phyloP scores from a whole-genome alignment of 2,888 invertebrate species.

The Thelaira solivaga region DNA sequence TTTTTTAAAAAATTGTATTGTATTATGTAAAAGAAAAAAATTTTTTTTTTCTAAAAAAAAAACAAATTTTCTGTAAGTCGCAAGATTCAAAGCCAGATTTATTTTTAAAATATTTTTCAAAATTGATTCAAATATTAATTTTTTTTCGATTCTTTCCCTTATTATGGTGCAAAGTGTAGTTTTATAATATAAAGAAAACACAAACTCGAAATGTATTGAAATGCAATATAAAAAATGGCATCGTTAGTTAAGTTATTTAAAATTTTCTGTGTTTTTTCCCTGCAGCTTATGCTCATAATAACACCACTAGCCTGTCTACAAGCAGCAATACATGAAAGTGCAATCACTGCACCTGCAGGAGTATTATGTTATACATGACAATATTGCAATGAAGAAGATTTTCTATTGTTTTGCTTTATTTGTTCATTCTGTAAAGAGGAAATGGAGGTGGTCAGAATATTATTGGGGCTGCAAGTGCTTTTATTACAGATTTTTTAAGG shows the following conservation, averaged over 20 bases:
- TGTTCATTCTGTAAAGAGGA: slow-evolving; percentile 1
- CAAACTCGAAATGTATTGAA: slow-evolving; percentile 6
- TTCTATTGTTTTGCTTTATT: slow-evolving; percentile 35
- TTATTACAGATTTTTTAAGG: background rate
- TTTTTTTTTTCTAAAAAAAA: too few relatives aligned
- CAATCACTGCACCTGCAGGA: slow-evolving; percentile 46
- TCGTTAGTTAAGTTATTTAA: slow-evolving; percentile 7
- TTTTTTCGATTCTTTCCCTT: background rate
- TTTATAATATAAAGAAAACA: background rate
- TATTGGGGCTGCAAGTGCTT: too few relatives aligned
- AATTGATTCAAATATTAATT: background rate
- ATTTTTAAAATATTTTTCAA: too few relatives aligned
- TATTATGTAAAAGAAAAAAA: too few relatives aligned
- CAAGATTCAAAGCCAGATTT: too few relatives aligned
- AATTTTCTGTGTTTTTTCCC: background rate
- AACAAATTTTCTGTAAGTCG: too few relatives aligned
- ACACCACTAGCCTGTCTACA: slow-evolving; percentile 4
- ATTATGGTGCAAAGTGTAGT: slow-evolving; percentile 6
- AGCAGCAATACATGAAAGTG: slow-evolving; percentile 9
- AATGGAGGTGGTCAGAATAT: slow-evolving; percentile 1
- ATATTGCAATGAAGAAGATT: slow-evolving; percentile 43
- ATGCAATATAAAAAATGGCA: slow-evolving; percentile 23
- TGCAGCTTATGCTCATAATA: slow-evolving; percentile 28
- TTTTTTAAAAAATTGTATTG: too few relatives aligned
- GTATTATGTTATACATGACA: slow-evolving; percentile 55